A percentile compares a stretch with the other conserved stretches of the same genome.
These are phyloP conservation scores for Theocolax elegans DNA, from an alignment of 1,140 invertebrate species.

Conservation along the genomic window DNA sequence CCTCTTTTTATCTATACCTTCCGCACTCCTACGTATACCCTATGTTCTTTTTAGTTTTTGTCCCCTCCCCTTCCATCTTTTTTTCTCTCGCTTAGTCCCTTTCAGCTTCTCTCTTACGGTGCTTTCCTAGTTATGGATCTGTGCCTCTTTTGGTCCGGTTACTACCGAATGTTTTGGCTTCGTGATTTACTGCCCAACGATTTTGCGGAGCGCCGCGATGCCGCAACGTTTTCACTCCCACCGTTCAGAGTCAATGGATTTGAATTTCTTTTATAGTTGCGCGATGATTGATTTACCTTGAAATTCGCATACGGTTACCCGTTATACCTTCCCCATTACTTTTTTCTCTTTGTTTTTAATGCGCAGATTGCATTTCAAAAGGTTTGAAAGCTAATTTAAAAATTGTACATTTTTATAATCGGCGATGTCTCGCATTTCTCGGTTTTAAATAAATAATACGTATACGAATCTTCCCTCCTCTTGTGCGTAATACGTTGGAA, in stretches of 20 bases:
- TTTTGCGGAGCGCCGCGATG: slow-evolving; percentile 23
- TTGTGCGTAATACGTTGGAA: no score
- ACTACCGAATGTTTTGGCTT: slow-evolving; percentile 29
- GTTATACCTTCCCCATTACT: no score
- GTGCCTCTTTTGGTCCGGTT: background rate
- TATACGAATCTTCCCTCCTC: no score
- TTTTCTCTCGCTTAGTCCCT: background rate
- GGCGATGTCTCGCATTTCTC: no score
- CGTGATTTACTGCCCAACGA: slow-evolving; percentile 24
- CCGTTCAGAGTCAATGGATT: background rate
- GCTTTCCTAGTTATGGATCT: slow-evolving; percentile 27
- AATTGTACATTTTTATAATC: no score
- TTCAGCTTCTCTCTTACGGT: background rate
- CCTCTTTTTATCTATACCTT: slow-evolving; percentile 5
- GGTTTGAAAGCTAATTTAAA: no score
- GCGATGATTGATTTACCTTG: no score
- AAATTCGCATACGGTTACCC: no score
- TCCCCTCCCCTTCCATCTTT: background rate
- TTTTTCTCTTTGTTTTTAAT: no score
- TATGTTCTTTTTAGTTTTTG: background rate
- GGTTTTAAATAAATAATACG: no score
- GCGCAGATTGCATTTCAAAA: no score
- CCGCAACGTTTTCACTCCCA: slow-evolving; percentile 19
- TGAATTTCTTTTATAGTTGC: slow-evolving; percentile 11
- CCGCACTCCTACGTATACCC: no score